These are phyloP conservation scores for Trachythela sp. DNA, from an alignment of 64 coral and sea anemone species.

Conservation along the genomic window DNA sequence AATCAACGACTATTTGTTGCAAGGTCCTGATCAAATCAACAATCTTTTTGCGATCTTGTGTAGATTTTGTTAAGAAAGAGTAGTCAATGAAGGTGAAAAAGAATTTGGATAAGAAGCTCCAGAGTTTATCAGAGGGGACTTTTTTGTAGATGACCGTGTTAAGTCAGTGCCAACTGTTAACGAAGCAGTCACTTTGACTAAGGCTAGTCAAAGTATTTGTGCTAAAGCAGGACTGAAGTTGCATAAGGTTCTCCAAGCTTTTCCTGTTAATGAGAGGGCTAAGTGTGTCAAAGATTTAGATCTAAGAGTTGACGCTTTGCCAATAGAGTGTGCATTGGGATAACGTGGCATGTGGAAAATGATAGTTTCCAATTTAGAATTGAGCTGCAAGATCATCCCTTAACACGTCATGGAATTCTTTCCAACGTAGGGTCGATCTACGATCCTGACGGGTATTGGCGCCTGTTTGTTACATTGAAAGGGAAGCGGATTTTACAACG, in stretches of 20 bases:
- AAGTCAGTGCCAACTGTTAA: too few species aligned
- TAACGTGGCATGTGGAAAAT: not conserved
- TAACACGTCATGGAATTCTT: not conserved
- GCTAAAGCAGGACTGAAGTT: too few species aligned
- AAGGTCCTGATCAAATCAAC: conserved; percentile 8
- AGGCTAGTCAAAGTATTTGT: too few species aligned
- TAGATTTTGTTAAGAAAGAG: not conserved
- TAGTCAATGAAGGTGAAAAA: conserved; percentile 8
- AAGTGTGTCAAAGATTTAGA: conserved; percentile 4
- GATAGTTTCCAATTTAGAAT: conserved; percentile 6
- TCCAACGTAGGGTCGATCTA: conserved; percentile 22
- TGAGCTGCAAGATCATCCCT: not conserved
- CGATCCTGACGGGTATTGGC: not conserved
- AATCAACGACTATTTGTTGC: not conserved
- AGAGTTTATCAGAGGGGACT: not conserved
- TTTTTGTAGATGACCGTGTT: too few species aligned
- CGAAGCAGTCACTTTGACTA: too few species aligned
- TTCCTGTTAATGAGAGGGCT: too few species aligned
- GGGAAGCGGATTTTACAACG: conserved; percentile 28
- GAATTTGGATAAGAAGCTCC: conserved; percentile 35
- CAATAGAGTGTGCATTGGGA: not conserved
- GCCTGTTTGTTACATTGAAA: not conserved
- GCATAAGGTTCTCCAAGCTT: too few species aligned
- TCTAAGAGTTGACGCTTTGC: not conserved
- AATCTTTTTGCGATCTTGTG: not conserved